These are phyloP conservation scores for Hipparchia sbordonii DNA, from an alignment of 2,888 invertebrate genomes.

Conservation along the genomic window DNA sequence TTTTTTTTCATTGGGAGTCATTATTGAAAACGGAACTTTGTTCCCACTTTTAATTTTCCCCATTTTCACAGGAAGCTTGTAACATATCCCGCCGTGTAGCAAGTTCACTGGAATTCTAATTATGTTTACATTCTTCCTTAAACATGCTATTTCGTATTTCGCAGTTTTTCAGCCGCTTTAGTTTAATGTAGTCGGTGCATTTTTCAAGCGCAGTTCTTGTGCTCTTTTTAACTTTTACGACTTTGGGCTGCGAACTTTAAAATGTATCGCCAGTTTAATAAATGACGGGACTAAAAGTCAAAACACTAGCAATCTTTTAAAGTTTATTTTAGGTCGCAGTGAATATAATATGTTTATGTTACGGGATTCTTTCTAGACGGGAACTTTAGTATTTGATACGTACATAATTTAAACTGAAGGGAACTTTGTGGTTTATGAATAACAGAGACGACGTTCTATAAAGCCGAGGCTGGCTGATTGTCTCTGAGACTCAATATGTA, in stretches of 20 bases:
- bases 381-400: too few relatives aligned
- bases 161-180: slow-evolving; percentile 53
- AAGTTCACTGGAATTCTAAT: slow-evolving; percentile 59
- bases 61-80: neutral
- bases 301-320: neutral
- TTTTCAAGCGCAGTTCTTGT: slow-evolving; percentile 32
- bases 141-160: slow-evolving; percentile 46
- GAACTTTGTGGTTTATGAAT: too few relatives aligned
- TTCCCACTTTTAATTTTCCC: neutral
- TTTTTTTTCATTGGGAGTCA: neutral
- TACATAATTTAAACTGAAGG: too few relatives aligned
- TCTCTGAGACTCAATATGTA: too few relatives aligned
- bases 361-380: too few relatives aligned
- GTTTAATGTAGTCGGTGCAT: slow-evolving; percentile 36
- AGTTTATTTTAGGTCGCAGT: neutral
- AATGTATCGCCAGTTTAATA: slow-evolving; percentile 30
- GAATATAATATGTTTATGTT: too few relatives aligned
- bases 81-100: neutral
- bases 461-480: too few relatives aligned
- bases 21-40: neutral
- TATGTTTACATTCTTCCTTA: slow-evolving; percentile 65
- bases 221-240: slow-evolving; percentile 32
- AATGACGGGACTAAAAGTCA: slow-evolving; percentile 19
- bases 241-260: slow-evolving; percentile 20
- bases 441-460: too few relatives aligned